Evolutionary conservation across 2,888 invertebrate genomes (phyloP).

Genomic region (Lycophotia porphyrea): DNA sequence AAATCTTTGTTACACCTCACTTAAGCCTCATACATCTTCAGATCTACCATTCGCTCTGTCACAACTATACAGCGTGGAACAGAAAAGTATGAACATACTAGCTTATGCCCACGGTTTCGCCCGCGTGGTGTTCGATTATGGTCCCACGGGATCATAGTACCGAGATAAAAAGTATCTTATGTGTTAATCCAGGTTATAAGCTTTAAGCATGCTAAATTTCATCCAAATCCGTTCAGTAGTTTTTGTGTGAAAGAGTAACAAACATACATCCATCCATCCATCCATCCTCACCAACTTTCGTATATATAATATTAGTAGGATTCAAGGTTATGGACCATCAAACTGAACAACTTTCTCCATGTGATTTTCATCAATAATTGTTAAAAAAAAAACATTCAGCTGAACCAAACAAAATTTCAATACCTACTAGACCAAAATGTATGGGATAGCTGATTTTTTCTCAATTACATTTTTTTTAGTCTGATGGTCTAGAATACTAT

Average conservation of each 20-base stretch:
- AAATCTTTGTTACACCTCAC: slow-evolving; percentile 53
- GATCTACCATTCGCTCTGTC: slow-evolving; percentile 84
- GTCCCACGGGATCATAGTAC: too few species aligned
- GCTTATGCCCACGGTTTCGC: too few species aligned
- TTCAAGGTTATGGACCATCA: background rate
- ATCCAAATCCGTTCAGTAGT: too few species aligned
- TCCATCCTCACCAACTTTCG: too few species aligned
- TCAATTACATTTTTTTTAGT: background rate
- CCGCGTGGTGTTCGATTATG: too few species aligned
- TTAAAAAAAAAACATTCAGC: background rate
- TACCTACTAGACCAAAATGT: background rate
- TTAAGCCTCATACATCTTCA: slow-evolving; percentile 66
- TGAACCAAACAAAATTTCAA: background rate
- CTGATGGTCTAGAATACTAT: background rate
- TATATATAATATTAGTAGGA: too few species aligned
- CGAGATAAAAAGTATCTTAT: too few species aligned
- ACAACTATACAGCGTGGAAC: slow-evolving; percentile 72
- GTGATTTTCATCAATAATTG: background rate
- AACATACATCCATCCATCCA: too few species aligned
- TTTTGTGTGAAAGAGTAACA: too few species aligned
- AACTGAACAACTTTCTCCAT: background rate
- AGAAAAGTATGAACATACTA: background rate
- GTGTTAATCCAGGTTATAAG: too few species aligned
- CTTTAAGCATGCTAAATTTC: too few species aligned
- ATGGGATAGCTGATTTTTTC: background rate